These are phyloP conservation scores for Peromyscus leucopus DNA, from an alignment of 2,113 vertebrate species.

Conservation along the genomic window DNA sequence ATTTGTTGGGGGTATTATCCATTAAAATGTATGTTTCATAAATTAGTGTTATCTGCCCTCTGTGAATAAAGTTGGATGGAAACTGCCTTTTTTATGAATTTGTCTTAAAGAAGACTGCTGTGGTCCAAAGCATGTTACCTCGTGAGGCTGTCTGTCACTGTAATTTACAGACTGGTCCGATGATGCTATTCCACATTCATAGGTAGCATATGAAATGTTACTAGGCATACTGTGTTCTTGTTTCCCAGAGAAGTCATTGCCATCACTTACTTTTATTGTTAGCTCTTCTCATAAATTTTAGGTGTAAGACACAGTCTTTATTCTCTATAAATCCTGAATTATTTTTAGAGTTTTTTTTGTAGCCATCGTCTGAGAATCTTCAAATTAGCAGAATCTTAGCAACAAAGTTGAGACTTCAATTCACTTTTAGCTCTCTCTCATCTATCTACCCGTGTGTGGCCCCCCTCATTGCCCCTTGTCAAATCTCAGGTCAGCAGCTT, in stretches of 20 bases:
- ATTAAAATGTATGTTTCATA: not conserved
- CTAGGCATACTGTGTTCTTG: not conserved
- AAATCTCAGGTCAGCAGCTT: not conserved
- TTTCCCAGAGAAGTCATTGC: conserved; percentile 40
- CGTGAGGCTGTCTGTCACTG: not conserved
- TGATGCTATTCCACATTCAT: not conserved
- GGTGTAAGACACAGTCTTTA: not conserved
- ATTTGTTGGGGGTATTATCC: not conserved
- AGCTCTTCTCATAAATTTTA: conserved; percentile 47
- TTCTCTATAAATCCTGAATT: not conserved
- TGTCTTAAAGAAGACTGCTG: not conserved
- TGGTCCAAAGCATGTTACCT: not conserved
- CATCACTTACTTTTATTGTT: conserved; percentile 18
- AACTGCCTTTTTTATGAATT: not conserved
- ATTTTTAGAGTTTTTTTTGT: conserved; percentile 16
- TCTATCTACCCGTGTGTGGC: not conserved
- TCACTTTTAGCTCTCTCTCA: not conserved
- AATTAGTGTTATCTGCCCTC: conserved; percentile 4
- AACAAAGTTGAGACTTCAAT: not conserved
- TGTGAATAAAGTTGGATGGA: conserved; percentile 33
- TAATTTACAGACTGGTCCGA: conserved; percentile 22
- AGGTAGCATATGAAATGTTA: not conserved
- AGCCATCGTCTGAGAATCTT: not conserved
- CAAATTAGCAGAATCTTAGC: not conserved
- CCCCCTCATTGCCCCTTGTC: not conserved